These are phyloP conservation scores for Labroides dimidiatus DNA, from an alignment of 2,797 vertebrate species.

Conservation along the genomic window DNA sequence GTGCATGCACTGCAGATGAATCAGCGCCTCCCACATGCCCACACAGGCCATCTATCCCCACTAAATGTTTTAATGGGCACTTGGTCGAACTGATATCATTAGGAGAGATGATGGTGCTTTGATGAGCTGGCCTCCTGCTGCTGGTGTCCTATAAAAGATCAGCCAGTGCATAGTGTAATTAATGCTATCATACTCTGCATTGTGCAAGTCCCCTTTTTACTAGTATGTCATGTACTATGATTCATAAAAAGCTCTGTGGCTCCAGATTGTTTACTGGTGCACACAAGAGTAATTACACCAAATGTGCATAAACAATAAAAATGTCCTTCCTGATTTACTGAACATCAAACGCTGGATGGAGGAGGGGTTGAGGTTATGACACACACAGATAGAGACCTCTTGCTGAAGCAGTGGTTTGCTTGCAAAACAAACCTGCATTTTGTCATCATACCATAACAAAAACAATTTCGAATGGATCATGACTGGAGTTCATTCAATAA, in stretches of 20 bases:
- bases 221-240: slow-evolving; percentile 55
- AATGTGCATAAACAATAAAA: slow-evolving; percentile 67
- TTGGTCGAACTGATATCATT: slow-evolving; percentile 71
- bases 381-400: slow-evolving; percentile 30
- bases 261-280: slow-evolving; percentile 65
- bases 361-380: slow-evolving; percentile 24
- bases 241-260: slow-evolving; percentile 58
- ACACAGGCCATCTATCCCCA: slow-evolving; percentile 42
- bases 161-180: slow-evolving; percentile 32
- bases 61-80: slow-evolving; percentile 74
- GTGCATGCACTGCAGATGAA: slow-evolving; percentile 39
- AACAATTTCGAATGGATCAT: neutral
- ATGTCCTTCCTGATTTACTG: slow-evolving; percentile 62
- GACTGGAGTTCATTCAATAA: neutral
- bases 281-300: slow-evolving; percentile 64
- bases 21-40: slow-evolving; percentile 41
- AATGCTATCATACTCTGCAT: slow-evolving; percentile 37
- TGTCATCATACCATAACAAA: neutral
- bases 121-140: slow-evolving; percentile 70
- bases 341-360: slow-evolving; percentile 34
- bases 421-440: neutral
- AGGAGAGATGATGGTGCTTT: slow-evolving; percentile 73
- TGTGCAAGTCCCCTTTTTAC: slow-evolving; percentile 29
- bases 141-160: slow-evolving; percentile 61
- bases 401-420: slow-evolving; percentile 21